These are phyloP conservation scores for Nephrotoma appendiculata DNA, from an alignment of 2,888 invertebrate genomes.

Conservation along the genomic window DNA sequence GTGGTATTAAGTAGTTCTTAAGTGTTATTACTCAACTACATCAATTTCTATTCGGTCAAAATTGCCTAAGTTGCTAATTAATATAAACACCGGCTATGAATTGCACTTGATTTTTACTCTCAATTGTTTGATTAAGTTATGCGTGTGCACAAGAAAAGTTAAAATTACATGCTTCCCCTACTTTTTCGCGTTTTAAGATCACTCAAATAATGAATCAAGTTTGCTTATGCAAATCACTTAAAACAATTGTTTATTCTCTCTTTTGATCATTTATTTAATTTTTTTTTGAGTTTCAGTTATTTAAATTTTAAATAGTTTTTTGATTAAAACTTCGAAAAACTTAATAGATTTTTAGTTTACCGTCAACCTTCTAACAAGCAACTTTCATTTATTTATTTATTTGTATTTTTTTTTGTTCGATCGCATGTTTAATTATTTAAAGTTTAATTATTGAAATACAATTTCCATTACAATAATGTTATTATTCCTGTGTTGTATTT, in stretches of 20 bases:
- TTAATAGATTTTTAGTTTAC: neutral
- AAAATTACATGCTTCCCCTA: neutral
- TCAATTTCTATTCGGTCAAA: too few species aligned
- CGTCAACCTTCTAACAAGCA: neutral
- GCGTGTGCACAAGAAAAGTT: too few species aligned
- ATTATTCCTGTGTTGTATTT: neutral
- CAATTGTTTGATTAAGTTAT: too few species aligned
- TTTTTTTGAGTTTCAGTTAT: neutral
- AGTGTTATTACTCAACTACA: too few species aligned
- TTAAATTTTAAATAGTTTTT: neutral
- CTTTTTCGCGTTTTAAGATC: neutral
- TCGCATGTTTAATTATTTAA: neutral
- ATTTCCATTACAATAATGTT: neutral
- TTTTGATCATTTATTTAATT: neutral
- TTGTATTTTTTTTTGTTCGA: neutral
- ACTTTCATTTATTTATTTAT: neutral
- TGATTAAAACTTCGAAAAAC: neutral
- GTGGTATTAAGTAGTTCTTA: too few species aligned
- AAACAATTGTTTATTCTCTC: neutral
- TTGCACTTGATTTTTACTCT: too few species aligned
- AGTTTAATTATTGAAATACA: neutral
- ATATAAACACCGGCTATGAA: too few species aligned
- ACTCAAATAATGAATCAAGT: neutral
- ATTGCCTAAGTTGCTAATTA: too few species aligned
- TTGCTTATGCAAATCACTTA: neutral